Percentiles rank a stretch among this genome's conserved stretches.
Evolutionary conservation across 1,140 invertebrate species (phyloP).

Genomic region (Lasaia peninsularis): DNA sequence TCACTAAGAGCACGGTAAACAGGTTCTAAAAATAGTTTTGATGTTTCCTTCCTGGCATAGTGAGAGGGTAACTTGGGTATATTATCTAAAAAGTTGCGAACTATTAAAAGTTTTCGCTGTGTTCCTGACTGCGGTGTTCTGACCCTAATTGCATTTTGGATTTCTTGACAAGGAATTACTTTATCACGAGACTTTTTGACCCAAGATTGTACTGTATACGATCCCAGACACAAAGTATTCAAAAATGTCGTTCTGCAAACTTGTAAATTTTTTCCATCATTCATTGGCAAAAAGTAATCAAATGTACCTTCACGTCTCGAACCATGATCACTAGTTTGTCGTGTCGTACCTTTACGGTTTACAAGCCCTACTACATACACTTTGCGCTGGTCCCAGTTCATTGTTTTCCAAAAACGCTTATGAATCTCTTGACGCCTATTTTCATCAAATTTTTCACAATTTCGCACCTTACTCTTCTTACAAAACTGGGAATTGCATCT

Average conservation of each 20-base stretch:
- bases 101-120: conserved; percentile 1
- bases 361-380: neutral
- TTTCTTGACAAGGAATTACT: neutral
- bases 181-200: neutral
- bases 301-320: neutral
- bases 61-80: conserved; percentile 7
- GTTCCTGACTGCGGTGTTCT: neutral
- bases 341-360: neutral
- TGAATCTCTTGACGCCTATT: conserved; percentile 4
- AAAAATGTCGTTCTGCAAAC: conserved; percentile 7
- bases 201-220: conserved; percentile 3
- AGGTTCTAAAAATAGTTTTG: conserved; percentile 9
- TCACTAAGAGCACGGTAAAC: neutral
- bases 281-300: neutral
- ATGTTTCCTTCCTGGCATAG: conserved; percentile 2
- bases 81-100: neutral
- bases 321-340: neutral
- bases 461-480: conserved; percentile 9
- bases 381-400: conserved; percentile 10
- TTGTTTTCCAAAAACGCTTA: conserved; percentile 2
- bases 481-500: conserved; percentile 4
- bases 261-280: neutral
- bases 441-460: conserved; percentile 4
- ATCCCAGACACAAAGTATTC: neutral
- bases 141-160: neutral